Evolutionary conservation across 30 jellyfish, hydroid and myxozoan species (phyloP).

Genomic region (Aurelia coerulea): DNA sequence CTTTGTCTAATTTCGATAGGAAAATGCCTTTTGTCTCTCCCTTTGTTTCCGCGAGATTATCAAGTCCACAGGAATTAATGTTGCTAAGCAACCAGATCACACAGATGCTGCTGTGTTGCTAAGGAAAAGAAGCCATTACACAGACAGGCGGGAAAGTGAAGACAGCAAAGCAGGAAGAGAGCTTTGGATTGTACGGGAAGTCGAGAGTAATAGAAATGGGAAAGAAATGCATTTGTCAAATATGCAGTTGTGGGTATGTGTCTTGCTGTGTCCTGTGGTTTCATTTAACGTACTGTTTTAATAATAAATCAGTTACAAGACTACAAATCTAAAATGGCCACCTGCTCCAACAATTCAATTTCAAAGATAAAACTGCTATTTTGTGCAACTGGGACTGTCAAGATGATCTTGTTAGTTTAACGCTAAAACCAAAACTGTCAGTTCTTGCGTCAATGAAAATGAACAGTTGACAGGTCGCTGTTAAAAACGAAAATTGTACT

Average conservation of each 20-base stretch:
- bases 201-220: slow-evolving; percentile 20
- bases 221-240: slow-evolving; percentile 64
- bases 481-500: too few species aligned
- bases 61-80: not conserved
- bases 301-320: slow-evolving; percentile 8
- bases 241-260: slow-evolving; percentile 82
- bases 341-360: slow-evolving; percentile 11
- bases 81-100: slow-evolving; percentile 40
- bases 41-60: not conserved
- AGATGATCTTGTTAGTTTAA: too few species aligned
- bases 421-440: too few species aligned
- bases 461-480: too few species aligned
- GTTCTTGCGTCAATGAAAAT: too few species aligned
- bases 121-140: slow-evolving; percentile 44
- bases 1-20: not conserved
- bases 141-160: not conserved
- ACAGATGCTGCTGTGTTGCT: slow-evolving; percentile 55
- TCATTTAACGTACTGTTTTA: not conserved
- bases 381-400: too few species aligned
- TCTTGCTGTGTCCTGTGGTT: slow-evolving; percentile 20
- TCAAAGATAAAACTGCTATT: not conserved
- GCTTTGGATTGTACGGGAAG: not conserved
- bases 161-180: not conserved
- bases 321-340: slow-evolving; percentile 18
- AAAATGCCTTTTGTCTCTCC: not conserved